Percentiles rank a stretch among this genome's conserved stretches.
Evolutionary conservation across 2,888 invertebrate species (phyloP).

Genomic region (Drosophila phalerata): DNA sequence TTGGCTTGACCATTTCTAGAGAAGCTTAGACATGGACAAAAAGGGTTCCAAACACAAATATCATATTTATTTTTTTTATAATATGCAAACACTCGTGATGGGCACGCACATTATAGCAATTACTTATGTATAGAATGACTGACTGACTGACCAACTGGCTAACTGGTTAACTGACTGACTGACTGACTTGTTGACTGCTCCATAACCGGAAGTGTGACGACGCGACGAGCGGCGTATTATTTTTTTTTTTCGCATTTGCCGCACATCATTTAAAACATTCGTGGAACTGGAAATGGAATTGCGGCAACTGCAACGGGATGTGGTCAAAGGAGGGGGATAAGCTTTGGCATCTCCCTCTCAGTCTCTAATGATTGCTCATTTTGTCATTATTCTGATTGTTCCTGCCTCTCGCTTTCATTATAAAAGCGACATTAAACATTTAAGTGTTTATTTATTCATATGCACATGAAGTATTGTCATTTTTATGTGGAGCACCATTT

Average conservation of each 20-base stretch:
- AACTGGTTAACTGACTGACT: conserved; percentile 44
- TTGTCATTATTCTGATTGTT: conserved; percentile 65
- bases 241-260: conserved; percentile 59
- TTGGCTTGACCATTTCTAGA: conserved; percentile 44
- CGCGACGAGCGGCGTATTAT: conserved; percentile 32
- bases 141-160: conserved; percentile 41
- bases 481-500: conserved; percentile 56
- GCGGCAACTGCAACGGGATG: conserved; percentile 8
- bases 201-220: conserved; percentile 57
- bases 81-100: conserved; percentile 58
- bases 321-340: background rate
- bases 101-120: conserved; percentile 71
- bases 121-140: conserved; percentile 46
- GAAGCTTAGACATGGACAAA: conserved; percentile 39
- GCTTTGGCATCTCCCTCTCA: conserved; percentile 11
- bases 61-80: conserved; percentile 35
- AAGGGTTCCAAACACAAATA: conserved; percentile 27
- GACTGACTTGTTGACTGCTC: conserved; percentile 27
- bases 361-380: conserved; percentile 75
- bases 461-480: conserved; percentile 38
- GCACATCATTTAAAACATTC: conserved; percentile 49
- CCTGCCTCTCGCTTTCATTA: conserved; percentile 53
- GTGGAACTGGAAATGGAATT: conserved; percentile 48
- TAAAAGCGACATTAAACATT: conserved; percentile 59
- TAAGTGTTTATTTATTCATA: conserved; percentile 55